Percentiles rank a stretch among this genome's conserved stretches.
phyloP scores from a whole-genome alignment of 2,797 vertebrate species.

The Crocidura indochinensis region DNA sequence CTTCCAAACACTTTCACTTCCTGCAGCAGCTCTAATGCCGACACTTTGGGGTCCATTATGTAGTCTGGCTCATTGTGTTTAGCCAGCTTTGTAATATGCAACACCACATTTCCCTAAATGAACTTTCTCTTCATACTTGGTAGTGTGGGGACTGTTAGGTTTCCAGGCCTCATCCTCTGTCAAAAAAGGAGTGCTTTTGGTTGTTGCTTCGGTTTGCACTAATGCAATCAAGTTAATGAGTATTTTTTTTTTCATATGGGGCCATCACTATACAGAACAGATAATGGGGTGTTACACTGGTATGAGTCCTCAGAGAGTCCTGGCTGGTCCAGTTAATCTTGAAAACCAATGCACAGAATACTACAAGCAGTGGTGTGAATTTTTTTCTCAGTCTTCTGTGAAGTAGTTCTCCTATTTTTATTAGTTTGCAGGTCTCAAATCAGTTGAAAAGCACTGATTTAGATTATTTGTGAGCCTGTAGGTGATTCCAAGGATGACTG shows the following conservation, averaged over 20 bases:
- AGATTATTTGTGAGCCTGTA: not conserved
- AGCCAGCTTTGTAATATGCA: conserved; percentile 1
- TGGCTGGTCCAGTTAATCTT: too few species aligned
- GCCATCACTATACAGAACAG: too few species aligned
- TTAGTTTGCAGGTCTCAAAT: too few species aligned
- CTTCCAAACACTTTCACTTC: not conserved
- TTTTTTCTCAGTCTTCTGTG: too few species aligned
- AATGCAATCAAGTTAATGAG: not conserved
- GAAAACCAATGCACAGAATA: too few species aligned
- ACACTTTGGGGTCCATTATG: not conserved
- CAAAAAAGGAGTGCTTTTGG: not conserved
- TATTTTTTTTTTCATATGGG: conserved; percentile 21
- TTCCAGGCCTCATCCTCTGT: not conserved
- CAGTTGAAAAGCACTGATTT: too few species aligned
- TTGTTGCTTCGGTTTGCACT: conserved; percentile 33
- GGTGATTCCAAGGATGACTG: conserved; percentile 12
- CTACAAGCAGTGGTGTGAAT: too few species aligned
- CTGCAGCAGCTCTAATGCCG: not conserved
- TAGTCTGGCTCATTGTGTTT: not conserved
- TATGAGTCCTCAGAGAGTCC: too few species aligned
- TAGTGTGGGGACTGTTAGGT: not conserved
- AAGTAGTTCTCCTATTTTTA: too few species aligned
- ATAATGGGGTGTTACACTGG: not conserved
- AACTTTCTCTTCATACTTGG: not conserved
- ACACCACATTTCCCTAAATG: not conserved